phyloP scores from a whole-genome alignment of 2,797 vertebrate species.

The Antrozous pallidus region DNA sequence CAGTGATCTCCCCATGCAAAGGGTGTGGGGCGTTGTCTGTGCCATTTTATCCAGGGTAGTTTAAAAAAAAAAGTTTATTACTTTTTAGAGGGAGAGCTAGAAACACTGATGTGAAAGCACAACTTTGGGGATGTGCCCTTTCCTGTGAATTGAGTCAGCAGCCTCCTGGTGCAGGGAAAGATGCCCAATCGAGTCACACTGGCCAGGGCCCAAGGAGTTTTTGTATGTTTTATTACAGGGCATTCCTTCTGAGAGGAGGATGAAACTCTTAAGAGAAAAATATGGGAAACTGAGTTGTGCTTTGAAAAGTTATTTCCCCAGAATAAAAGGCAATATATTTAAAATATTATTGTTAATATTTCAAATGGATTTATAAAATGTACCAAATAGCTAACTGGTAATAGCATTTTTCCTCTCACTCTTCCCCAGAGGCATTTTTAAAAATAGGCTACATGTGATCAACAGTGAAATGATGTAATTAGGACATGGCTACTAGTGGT shows the following conservation, averaged over 20 bases:
- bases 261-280: background rate
- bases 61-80: too few relatives aligned
- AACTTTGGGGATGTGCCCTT: too few relatives aligned
- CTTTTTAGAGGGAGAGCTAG: too few relatives aligned
- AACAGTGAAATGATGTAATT: constrained; percentile 51
- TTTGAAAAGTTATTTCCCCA: background rate
- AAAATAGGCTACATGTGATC: constrained; percentile 55
- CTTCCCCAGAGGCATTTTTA: constrained; percentile 33
- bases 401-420: constrained; percentile 24
- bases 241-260: background rate
- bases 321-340: background rate
- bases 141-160: too few relatives aligned
- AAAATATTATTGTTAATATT: background rate
- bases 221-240: background rate
- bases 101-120: too few relatives aligned
- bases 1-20: background rate
- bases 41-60: background rate
- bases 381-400: background rate
- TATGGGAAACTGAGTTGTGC: background rate
- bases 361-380: constrained; percentile 14
- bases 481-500: constrained; percentile 24
- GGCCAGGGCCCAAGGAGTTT: background rate
- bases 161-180: too few relatives aligned
- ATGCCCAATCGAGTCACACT: too few relatives aligned
- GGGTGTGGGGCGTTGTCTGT: background rate